Base-by-base conservation (phyloP, 2,888 invertebrate species). In the Acanthoscelides obtectus region DNA sequence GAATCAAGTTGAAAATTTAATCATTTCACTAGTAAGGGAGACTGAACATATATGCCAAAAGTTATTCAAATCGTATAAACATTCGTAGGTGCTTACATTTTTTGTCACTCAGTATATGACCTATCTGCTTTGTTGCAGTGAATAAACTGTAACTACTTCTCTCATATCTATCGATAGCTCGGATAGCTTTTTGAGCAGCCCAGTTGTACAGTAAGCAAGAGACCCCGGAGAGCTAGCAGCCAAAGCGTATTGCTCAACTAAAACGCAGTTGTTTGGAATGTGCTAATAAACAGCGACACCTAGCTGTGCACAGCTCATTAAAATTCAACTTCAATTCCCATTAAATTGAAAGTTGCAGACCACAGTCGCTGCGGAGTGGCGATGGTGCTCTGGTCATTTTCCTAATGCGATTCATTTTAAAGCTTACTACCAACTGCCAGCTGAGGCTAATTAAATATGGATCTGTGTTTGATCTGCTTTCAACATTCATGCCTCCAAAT, bases 301-400 rank as follows among this genome's bases (percentile, higher is more conserved):
- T 68, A 70, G 72, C 70, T 73, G 74, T 71, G 70, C 69, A 73
- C 69, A 22, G 45, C 71, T 73, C 73, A 74, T 74, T 74, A 72
- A 72, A 74, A 74, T 74, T 72, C 74, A 72, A 71, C 72, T 74
- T 72, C 70, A 72, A 70, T 74, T 72, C 71, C 72, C 69, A 72
- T 74, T 74, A 72, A 74, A 71, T 71, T 71, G 70, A 71, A 74
- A 74, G 74, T 74, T 72, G 22, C 72, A 70, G 69, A 64, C 69
- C 70, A 66, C 71, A 71, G 69, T 66, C 45, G 12, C 12, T 45
- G 17, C 17, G 12, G 45, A 71, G 69, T 66, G 12, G 12, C 12
- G 6, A 45, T 45, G 12, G 45, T 17, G 1, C 12, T 17, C 45
- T 45, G 45, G 45, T 45, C 45, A 45, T 45, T 45, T 12, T 45